Evolutionary conservation across 1,140 invertebrate species (phyloP).

Genomic region (Brachionus paranguensis): DNA sequence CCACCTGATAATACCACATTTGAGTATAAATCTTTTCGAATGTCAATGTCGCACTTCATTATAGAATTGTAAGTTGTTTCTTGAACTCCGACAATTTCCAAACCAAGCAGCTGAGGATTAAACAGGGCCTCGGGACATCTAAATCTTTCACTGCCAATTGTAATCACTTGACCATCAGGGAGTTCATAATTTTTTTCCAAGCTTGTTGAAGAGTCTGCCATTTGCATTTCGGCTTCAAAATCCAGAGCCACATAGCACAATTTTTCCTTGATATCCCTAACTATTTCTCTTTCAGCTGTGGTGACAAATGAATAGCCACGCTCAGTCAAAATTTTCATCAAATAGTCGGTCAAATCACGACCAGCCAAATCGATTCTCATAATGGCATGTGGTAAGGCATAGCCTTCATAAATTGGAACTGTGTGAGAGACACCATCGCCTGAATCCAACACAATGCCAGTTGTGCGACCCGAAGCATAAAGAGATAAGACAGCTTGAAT

Average conservation of each 20-base stretch:
- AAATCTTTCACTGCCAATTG: slow-evolving; percentile 55
- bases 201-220: slow-evolving; percentile 78
- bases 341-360: slow-evolving; percentile 87
- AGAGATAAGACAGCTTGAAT: slow-evolving; percentile 77
- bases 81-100: slow-evolving; percentile 54
- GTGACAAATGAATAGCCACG: slow-evolving; percentile 44
- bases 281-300: slow-evolving; percentile 75
- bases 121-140: slow-evolving; percentile 78
- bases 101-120: slow-evolving; percentile 61
- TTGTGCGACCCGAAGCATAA: slow-evolving; percentile 82
- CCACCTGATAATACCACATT: slow-evolving; percentile 59
- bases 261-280: slow-evolving; percentile 74
- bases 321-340: slow-evolving; percentile 70
- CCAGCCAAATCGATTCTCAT: slow-evolving; percentile 82
- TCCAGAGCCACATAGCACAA: slow-evolving; percentile 52
- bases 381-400: slow-evolving; percentile 70
- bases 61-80: slow-evolving; percentile 54
- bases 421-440: slow-evolving; percentile 82
- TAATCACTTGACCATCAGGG: slow-evolving; percentile 72
- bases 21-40: slow-evolving; percentile 56
- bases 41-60: slow-evolving; percentile 58
- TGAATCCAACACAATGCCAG: slow-evolving; percentile 79
- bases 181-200: slow-evolving; percentile 88
- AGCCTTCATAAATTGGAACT: slow-evolving; percentile 78
- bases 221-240: slow-evolving; percentile 83